These are phyloP conservation scores for Columba livia DNA, from an alignment of 2,113 vertebrate species.

Conservation along the genomic window DNA sequence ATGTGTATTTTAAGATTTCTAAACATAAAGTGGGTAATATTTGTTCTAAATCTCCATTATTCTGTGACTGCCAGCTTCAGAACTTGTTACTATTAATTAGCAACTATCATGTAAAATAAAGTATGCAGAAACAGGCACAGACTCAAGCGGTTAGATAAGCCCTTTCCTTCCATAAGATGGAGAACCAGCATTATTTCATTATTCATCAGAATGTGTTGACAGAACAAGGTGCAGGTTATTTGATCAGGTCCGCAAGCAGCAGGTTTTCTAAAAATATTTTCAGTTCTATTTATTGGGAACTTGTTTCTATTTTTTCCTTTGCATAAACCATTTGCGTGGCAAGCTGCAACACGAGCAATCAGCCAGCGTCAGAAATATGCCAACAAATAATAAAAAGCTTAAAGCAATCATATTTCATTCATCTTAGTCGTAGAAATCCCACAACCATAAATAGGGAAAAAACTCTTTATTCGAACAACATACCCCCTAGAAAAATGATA, in stretches of 20 bases:
- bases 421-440: background rate
- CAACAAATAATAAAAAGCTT: background rate
- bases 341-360: background rate
- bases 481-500: background rate
- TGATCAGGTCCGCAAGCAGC: background rate
- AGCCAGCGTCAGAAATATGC: background rate
- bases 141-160: background rate
- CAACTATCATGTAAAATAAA: background rate
- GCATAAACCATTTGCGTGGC: background rate
- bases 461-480: background rate
- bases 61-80: background rate
- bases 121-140: background rate
- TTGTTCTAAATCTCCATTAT: background rate
- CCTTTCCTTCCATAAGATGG: background rate
- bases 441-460: background rate
- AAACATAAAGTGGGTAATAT: background rate
- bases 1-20: background rate
- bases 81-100: background rate
- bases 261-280: conserved; percentile 43
- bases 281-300: conserved; percentile 1
- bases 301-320: background rate
- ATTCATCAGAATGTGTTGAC: conserved; percentile 25
- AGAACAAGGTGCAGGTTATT: background rate
- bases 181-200: background rate
- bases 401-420: background rate